Evolutionary conservation across 1,140 invertebrate genomes (phyloP).

Genomic region (Drosophila tropicalis): DNA sequence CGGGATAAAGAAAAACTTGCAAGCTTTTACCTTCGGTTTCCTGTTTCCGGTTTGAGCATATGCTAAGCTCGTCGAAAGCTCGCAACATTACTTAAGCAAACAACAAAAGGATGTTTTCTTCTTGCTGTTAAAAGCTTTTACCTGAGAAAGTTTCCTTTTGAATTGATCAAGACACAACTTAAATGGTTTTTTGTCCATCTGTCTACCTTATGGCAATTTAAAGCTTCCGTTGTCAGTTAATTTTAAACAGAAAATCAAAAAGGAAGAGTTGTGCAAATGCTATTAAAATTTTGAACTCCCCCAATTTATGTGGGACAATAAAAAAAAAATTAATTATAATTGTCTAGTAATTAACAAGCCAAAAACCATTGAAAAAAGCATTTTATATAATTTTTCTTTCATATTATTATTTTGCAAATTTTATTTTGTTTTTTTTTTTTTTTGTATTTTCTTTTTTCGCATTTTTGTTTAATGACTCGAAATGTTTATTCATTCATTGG

Average conservation of each 20-base stretch:
- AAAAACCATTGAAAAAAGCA: conserved; percentile 3
- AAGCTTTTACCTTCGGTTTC: conserved; percentile 52
- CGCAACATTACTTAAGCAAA: not conserved
- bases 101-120: not conserved
- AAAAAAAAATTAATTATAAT: conserved; percentile 38
- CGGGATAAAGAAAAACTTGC: conserved; percentile 34
- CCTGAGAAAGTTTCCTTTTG: conserved; percentile 20
- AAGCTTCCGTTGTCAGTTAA: conserved; percentile 23
- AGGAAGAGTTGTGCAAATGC: not conserved
- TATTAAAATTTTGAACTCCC: not conserved
- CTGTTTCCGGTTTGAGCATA: conserved; percentile 63
- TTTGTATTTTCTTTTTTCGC: conserved; percentile 15
- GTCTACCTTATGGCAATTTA: not conserved
- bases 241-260: not conserved
- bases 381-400: conserved; percentile 11
- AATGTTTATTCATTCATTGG: conserved; percentile 67
- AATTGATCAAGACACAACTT: conserved; percentile 15
- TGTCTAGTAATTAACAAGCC: conserved; percentile 45
- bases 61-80: conserved; percentile 38
- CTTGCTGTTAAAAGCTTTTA: not conserved
- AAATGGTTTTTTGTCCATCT: no score
- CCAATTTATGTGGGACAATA: conserved; percentile 34
- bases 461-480: conserved; percentile 69
- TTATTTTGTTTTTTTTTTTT: conserved; percentile 18
- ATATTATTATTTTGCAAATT: conserved; percentile 29